Conservation (phyloP, 2,888 invertebrate genomes). For the Lordiphosa fenestrarum region DNA sequence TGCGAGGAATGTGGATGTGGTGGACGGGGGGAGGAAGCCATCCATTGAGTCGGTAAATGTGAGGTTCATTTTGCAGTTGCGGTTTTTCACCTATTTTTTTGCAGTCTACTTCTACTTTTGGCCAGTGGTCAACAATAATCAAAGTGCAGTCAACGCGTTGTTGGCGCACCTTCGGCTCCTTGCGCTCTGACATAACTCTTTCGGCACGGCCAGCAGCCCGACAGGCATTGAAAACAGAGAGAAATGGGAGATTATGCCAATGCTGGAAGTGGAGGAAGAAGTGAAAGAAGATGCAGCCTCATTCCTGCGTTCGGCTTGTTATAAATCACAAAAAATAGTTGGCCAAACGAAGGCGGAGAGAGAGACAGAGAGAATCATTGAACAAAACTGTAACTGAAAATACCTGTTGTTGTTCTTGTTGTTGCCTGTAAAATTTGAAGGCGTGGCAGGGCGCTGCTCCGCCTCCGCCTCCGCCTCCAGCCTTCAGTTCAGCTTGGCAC, state of each 20-base stretch:
- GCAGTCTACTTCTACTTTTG: not conserved
- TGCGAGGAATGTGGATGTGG: too few relatives aligned
- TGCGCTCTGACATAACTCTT: slow-evolving; percentile 25
- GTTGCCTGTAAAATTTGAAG: slow-evolving; percentile 16
- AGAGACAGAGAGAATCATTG: slow-evolving; percentile 10
- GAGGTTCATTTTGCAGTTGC: too few relatives aligned
- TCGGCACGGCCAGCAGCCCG: slow-evolving; percentile 21
- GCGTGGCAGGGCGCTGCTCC: slow-evolving; percentile 1
- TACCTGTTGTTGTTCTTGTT: slow-evolving; percentile 5
- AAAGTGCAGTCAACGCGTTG: slow-evolving; percentile 35
- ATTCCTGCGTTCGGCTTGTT: slow-evolving; percentile 12
- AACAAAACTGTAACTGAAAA: slow-evolving; percentile 24
- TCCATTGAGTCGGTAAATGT: too few relatives aligned
- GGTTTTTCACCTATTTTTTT: too few relatives aligned
- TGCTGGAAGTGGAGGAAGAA: slow-evolving; percentile 5
- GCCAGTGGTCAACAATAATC: slow-evolving; percentile 39
- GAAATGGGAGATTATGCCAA: slow-evolving; percentile 35
- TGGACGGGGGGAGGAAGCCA: too few relatives aligned
- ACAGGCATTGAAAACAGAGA: slow-evolving; percentile 42
- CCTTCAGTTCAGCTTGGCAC: not conserved
- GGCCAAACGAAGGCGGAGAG: slow-evolving; percentile 4
- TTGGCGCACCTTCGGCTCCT: slow-evolving; percentile 18
- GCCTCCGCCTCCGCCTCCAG: not conserved
- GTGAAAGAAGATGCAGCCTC: not conserved
- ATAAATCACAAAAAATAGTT: slow-evolving; percentile 32